A percentile compares a stretch with the other conserved stretches of the same genome.
Conservation (phyloP, 2,797 vertebrate genomes). For the Calcarius lapponicus region DNA sequence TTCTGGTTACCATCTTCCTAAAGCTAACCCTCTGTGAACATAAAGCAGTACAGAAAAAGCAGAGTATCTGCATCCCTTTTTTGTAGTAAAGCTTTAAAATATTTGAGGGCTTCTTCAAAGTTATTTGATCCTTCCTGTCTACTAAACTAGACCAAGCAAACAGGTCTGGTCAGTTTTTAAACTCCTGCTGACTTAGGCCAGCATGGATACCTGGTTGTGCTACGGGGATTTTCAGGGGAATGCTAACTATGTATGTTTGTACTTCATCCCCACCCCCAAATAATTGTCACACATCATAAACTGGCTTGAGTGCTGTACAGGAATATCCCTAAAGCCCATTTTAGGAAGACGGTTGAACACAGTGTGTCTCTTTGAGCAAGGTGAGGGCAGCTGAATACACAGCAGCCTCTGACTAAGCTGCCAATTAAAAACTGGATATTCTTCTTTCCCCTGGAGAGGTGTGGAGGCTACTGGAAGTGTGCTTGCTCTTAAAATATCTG, state of each 20-base stretch:
- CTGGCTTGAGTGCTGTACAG: not conserved
- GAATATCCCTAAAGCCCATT: not conserved
- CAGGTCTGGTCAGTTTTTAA: not conserved
- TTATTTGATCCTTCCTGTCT: not conserved
- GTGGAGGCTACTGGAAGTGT: not conserved
- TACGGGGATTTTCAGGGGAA: not conserved
- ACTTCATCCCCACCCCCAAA: not conserved
- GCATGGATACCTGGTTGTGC: not conserved
- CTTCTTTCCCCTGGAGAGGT: constrained; percentile 24
- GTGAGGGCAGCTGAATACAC: constrained; percentile 14
- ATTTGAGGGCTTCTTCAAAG: not conserved
- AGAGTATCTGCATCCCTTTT: not conserved
- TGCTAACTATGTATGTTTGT: not conserved
- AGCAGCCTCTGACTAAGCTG: constrained; percentile 9
- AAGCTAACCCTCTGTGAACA: not conserved
- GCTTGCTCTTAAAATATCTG: constrained; percentile 21
- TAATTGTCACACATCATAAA: not conserved
- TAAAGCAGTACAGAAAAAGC: not conserved
- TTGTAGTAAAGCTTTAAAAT: not conserved
- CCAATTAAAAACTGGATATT: constrained; percentile 56
- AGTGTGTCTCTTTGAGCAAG: not conserved
- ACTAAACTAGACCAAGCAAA: not conserved
- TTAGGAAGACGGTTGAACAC: not conserved
- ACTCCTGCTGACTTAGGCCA: not conserved
- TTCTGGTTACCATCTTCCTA: not conserved